Evolutionary conservation across 2,113 vertebrate genomes (phyloP).

Genomic region (Colius striatus): DNA sequence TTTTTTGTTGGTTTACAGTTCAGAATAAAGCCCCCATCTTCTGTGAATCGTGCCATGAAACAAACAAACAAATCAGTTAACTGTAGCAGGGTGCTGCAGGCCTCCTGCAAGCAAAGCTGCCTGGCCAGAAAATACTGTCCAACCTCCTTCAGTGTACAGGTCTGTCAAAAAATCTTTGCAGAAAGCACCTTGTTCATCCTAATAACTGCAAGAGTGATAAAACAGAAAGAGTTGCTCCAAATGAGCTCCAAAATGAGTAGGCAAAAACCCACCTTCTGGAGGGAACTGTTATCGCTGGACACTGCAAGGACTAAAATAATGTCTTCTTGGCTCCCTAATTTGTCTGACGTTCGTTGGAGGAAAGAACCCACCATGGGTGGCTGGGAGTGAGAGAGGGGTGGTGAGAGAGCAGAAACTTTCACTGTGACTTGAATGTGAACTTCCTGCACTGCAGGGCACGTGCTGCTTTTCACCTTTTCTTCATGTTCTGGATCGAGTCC

Average conservation of each 20-base stretch:
- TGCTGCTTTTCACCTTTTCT: slow-evolving; percentile 19
- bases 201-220: background rate
- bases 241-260: background rate
- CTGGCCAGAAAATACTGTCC: background rate
- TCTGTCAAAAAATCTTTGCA: background rate
- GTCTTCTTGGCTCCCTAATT: background rate
- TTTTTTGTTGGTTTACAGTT: background rate
- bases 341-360: background rate
- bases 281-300: accelerated
- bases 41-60: background rate
- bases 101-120: background rate
- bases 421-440: slow-evolving; percentile 12
- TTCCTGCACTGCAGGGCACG: background rate
- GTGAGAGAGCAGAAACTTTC: background rate
- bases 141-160: accelerated
- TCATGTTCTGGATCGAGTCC: slow-evolving; percentile 27
- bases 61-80: background rate
- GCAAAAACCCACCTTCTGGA: background rate
- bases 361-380: background rate
- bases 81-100: background rate
- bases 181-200: background rate
- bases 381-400: background rate
- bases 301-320: background rate
- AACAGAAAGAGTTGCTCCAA: background rate
- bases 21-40: background rate